Base-by-base conservation (phyloP, 23 tunicate species). In the Clavelina lepadiformis region DNA sequence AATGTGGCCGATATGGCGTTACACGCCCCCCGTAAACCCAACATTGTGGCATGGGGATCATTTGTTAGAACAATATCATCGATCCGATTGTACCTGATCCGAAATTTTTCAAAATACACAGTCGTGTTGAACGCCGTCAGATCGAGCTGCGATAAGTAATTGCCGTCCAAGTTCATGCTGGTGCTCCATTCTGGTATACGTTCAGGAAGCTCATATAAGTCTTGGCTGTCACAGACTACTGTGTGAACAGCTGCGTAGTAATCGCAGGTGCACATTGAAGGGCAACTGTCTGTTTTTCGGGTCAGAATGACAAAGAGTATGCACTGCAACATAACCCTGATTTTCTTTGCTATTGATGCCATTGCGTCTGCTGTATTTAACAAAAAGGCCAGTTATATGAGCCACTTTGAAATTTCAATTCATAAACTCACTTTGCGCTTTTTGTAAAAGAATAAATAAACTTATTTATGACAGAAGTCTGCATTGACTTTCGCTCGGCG, bases 121-220 rank as follows among this genome's bases (percentile, higher is more conserved):
- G 84, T 63, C 3, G 69, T 75, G 30, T 58, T 35, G 71, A 80
- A 70, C 30, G 56, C 54, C 26, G 78, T 67, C 8, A 81, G 28
- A 35, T 81, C 56, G 3, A 81, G 56, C 34, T 29, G 23, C 8
- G 79, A 47, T 8, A 89, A 38, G 18, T 50, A 38, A 63, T 89
- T 89, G 31, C 83, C 89, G 72, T 89, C 97, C 45, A 89, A 61
- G 11, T 58, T 74, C 35, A 89, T 3, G 28, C 46, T 28, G 0
- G 97, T 89, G 0, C 89, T 89, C 97, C 97, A 89, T 51, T 85
- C 82, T 23, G 97, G 97, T 15, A 89, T 89, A 27, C 53, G 55
- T 15, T 20, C 24, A 11, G 87, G 88, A 33, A 89, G 31, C 19
- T 44, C 28, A 8, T 26, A 21, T 4, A 89, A 33, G 5, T 76